Evolutionary conservation across 1,140 invertebrate genomes (phyloP), one percentile per base, ranked within the genome.

Genomic region (Cydia strobilella): DNA sequence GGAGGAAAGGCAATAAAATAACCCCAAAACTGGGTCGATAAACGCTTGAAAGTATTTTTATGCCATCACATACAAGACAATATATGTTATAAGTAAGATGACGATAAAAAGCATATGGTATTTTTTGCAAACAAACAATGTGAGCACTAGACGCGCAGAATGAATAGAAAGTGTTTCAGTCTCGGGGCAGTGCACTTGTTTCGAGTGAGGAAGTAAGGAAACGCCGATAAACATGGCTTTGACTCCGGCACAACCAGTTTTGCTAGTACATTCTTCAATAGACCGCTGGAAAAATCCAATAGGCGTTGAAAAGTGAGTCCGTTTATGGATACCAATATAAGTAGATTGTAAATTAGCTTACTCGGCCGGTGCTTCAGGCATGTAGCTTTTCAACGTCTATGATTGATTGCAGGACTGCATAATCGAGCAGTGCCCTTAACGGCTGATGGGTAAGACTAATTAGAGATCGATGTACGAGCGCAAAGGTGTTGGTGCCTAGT

Each of bases 191-290:
- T 77, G 74, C 75, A 77, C 76, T 74, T 72, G 76, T 74, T 48
- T 72, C 59, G 73, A 76, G 71, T 71, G 31, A 74, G 75, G 79
- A 76, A 80, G 75, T 73, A 59, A 75, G 75, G 74, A 77, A 80
- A 71, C 51, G 66, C 12, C 65, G 65, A 23, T 20, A 35, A 69
- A 69, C 65, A 69, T 39, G 65, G 65, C 65, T 39, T 42, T 69
- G 65, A 39, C 65, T 39, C 31, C 63, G 65, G n/a, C n/a, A 5
- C 31, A 69, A 39, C 65, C 65, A 9, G 65, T 69, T 39, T 10
- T 4, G 65, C 65, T 35, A 65, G 27, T 35, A n/a, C 31, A 69
- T 69, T 69, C 65, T n/a, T 20, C 25, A 59, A 59, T 59, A 23
- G 20, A 59, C 10, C 51, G 13, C 15, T 31, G 63, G 63, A 66